phyloP scores from a whole-genome alignment of 2,888 invertebrate species.

The Thymelicus acteon region DNA sequence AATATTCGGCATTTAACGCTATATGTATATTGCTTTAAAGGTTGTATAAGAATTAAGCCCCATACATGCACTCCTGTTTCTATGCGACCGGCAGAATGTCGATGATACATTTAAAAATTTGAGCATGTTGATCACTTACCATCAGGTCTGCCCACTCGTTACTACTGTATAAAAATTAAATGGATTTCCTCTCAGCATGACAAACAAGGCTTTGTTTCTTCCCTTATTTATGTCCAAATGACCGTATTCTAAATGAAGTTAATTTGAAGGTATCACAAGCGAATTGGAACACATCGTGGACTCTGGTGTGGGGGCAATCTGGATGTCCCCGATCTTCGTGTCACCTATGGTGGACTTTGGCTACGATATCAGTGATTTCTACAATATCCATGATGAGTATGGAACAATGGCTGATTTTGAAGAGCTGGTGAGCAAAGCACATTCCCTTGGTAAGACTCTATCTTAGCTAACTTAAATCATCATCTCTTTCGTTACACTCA shows the following conservation, averaged over 20 bases:
- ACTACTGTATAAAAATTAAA: too few species aligned
- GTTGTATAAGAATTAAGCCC: too few species aligned
- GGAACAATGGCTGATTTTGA: constrained; percentile 90
- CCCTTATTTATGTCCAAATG: too few species aligned
- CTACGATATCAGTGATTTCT: constrained; percentile 93
- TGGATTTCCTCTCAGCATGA: too few species aligned
- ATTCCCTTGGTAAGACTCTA: constrained; percentile 70
- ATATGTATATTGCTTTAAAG: too few species aligned
- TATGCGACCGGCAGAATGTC: not conserved
- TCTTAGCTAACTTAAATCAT: not conserved
- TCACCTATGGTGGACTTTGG: constrained; percentile 95
- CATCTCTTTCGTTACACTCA: too few species aligned
- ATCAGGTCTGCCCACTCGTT: too few species aligned
- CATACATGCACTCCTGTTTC: not conserved
- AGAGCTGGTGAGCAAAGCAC: constrained; percentile 82
- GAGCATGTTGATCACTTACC: too few species aligned
- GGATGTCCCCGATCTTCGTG: constrained; percentile 93
- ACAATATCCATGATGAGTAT: constrained; percentile 88
- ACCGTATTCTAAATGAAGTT: not conserved
- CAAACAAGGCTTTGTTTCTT: too few species aligned
- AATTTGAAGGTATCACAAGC: constrained; percentile 75
- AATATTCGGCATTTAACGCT: too few species aligned
- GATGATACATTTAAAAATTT: too few species aligned
- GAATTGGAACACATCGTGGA: constrained; percentile 87
- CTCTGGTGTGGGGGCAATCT: constrained; percentile 89